phyloP scores from a whole-genome alignment of 2,797 vertebrate genomes.

The Setipinna tenuifilis region DNA sequence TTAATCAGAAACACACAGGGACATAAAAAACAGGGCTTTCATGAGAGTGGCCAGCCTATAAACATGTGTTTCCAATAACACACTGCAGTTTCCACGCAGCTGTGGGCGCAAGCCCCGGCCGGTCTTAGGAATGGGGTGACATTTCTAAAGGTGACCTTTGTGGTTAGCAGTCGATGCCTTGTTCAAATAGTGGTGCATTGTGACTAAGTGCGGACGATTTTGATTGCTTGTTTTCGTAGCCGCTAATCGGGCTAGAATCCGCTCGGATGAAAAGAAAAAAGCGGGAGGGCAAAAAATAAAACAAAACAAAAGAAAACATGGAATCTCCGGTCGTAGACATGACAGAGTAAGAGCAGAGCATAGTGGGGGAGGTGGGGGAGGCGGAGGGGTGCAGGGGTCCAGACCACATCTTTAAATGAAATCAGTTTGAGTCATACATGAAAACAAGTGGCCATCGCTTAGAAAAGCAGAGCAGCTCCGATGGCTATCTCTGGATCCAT shows the following conservation, averaged over 20 bases:
- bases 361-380: too few species aligned
- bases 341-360: not conserved
- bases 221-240: slow-evolving; percentile 50
- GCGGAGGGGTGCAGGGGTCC: not conserved
- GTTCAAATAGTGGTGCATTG: slow-evolving; percentile 30
- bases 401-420: slow-evolving; percentile 36
- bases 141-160: slow-evolving; percentile 48
- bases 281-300: not conserved
- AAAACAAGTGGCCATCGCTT: slow-evolving; percentile 14
- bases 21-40: slow-evolving; percentile 64
- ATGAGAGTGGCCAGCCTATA: slow-evolving; percentile 59
- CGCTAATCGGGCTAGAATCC: slow-evolving; percentile 42
- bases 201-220: slow-evolving; percentile 51
- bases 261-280: not conserved
- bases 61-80: slow-evolving; percentile 75
- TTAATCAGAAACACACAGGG: slow-evolving; percentile 65
- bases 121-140: slow-evolving; percentile 39
- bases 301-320: slow-evolving; percentile 8
- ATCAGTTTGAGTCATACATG: slow-evolving; percentile 43
- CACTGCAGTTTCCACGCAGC: slow-evolving; percentile 65
- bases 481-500: slow-evolving; percentile 25
- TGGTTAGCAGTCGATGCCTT: slow-evolving; percentile 40
- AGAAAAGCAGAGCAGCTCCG: not conserved
- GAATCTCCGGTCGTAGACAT: slow-evolving; percentile 15
- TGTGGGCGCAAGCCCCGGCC: slow-evolving; percentile 53